A percentile compares a stretch with the other conserved stretches of the same genome.
Evolutionary conservation across 1,140 invertebrate genomes (phyloP).

Genomic region (Liolophura sinensis): DNA sequence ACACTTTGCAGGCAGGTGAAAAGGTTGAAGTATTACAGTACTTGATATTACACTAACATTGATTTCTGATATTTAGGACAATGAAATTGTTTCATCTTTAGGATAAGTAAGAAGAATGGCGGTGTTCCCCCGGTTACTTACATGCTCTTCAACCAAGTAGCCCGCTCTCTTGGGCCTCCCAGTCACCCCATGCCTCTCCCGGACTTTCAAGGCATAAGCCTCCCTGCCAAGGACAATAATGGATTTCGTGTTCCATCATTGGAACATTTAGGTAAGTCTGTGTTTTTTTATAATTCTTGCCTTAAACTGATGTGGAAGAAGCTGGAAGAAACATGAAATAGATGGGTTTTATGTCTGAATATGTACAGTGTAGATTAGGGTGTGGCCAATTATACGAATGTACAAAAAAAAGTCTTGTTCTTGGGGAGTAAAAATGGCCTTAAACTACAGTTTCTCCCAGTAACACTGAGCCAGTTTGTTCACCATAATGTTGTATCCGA

Average conservation of each 20-base stretch:
- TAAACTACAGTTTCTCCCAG: too few species aligned
- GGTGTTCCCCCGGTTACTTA: slow-evolving; percentile 50
- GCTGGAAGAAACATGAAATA: too few species aligned
- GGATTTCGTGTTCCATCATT: slow-evolving; percentile 61
- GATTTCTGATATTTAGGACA: neutral
- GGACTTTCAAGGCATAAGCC: slow-evolving; percentile 61
- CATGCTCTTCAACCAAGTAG: slow-evolving; percentile 43
- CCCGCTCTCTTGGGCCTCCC: slow-evolving; percentile 66
- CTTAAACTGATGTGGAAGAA: neutral
- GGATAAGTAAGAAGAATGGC: slow-evolving; percentile 46
- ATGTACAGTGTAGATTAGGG: too few species aligned
- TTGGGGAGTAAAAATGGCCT: too few species aligned
- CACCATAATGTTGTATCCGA: too few species aligned
- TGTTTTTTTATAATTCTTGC: neutral
- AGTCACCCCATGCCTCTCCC: slow-evolving; percentile 62
- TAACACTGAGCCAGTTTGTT: too few species aligned
- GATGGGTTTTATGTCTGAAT: too few species aligned
- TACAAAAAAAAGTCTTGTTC: too few species aligned
- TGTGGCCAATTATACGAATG: too few species aligned
- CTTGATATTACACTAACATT: too few species aligned
- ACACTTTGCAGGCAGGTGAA: too few species aligned
- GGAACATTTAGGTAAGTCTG: slow-evolving; percentile 65
- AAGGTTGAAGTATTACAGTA: too few species aligned
- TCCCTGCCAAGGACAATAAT: slow-evolving; percentile 44
- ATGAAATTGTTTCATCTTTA: slow-evolving; percentile 16